phyloP scores from a whole-genome alignment of 2,113 vertebrate species.

The Physeter macrocephalus region DNA sequence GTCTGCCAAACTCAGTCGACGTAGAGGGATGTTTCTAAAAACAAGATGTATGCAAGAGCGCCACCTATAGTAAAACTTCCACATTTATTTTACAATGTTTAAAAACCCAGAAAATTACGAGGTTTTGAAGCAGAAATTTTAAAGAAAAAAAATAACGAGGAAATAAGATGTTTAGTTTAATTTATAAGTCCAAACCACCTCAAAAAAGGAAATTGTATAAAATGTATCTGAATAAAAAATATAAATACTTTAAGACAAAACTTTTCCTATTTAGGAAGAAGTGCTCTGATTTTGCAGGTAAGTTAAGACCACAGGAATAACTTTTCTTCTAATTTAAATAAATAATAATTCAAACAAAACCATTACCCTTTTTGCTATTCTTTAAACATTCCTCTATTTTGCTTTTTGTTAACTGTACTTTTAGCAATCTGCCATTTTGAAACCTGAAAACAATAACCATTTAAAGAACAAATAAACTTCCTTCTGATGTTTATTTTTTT shows the following conservation, averaged over 20 bases:
- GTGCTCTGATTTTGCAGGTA: background rate
- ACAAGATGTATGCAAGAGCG: constrained; percentile 59
- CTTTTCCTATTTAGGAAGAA: background rate
- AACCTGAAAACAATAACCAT: constrained; percentile 14
- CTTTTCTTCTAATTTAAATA: constrained; percentile 9
- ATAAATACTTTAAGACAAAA: background rate
- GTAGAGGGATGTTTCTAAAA: constrained; percentile 10
- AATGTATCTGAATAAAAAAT: background rate
- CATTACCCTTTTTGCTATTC: background rate
- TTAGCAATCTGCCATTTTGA: background rate
- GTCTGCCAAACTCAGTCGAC: constrained; percentile 50
- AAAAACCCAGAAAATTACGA: constrained; percentile 26
- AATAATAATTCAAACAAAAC: background rate
- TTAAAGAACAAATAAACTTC: constrained; percentile 12
- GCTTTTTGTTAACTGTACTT: background rate
- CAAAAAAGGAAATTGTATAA: background rate
- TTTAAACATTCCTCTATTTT: background rate
- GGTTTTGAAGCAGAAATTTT: background rate
- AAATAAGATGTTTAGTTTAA: background rate
- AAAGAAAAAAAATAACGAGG: constrained; percentile 35
- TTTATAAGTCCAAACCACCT: background rate
- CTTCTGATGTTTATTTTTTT: background rate
- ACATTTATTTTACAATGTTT: constrained; percentile 55
- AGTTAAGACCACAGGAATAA: background rate
- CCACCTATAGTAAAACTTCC: constrained; percentile 56